Percentiles rank a stretch among this genome's conserved stretches.
Conservation (phyloP, 2,888 invertebrate genomes). For the Lithosia quadra region DNA sequence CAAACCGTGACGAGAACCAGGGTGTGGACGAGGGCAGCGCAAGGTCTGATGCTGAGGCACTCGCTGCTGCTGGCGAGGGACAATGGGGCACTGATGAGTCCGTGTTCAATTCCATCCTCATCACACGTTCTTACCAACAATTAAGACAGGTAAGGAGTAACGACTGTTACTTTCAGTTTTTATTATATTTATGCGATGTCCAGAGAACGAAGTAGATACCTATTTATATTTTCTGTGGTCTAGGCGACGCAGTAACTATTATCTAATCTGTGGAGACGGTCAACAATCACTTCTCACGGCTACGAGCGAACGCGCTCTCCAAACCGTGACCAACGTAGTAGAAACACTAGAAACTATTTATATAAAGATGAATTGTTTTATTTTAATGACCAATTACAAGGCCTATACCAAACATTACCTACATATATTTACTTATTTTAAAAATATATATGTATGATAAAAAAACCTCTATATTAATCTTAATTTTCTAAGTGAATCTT, state of each 20-base stretch:
- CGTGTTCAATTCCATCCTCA: slow-evolving; percentile 94
- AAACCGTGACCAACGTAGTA: slow-evolving; percentile 20
- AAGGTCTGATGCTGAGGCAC: slow-evolving; percentile 92
- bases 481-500: not conserved
- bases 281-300: slow-evolving; percentile 7
- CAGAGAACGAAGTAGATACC: not conserved
- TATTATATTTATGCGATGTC: not conserved
- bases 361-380: not conserved
- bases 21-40: slow-evolving; percentile 94
- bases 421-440: no score
- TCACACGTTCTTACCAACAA: slow-evolving; percentile 96
- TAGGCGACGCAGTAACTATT: not conserved
- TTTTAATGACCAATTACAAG: not conserved
- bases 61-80: slow-evolving; percentile 92
- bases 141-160: slow-evolving; percentile 88
- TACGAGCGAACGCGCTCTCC: slow-evolving; percentile 7
- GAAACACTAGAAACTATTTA: slow-evolving; percentile 1
- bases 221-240: not conserved
- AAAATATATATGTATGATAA: not conserved
- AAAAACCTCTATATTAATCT: not conserved
- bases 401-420: no score
- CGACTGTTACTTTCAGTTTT: not conserved
- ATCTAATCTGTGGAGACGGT: not conserved
- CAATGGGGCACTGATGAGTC: slow-evolving; percentile 97
- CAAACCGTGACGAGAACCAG: slow-evolving; percentile 96